Evolutionary conservation across 2,113 vertebrate genomes (phyloP).

Genomic region (Pterophyllum scalare): DNA sequence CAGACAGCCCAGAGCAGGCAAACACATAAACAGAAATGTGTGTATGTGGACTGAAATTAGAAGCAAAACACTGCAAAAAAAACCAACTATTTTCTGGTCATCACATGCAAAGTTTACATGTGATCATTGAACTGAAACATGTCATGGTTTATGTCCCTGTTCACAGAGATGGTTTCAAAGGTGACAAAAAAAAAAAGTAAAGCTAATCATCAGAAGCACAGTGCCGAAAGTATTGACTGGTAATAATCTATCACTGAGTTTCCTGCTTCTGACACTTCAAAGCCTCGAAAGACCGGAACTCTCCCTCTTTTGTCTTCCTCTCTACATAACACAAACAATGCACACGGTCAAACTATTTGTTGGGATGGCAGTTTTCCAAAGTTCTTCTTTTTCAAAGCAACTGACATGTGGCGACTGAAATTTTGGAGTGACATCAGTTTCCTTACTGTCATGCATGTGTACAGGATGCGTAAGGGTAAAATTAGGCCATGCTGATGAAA

Average conservation of each 20-base stretch:
- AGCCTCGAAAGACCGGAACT: slow-evolving; percentile 40
- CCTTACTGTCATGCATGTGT: neutral
- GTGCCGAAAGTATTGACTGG: neutral
- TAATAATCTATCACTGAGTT: slow-evolving; percentile 29
- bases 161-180: neutral
- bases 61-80: neutral
- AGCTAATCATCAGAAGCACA: slow-evolving; percentile 29
- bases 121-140: neutral
- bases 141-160: slow-evolving; percentile 1
- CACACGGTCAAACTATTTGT: neutral
- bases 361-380: neutral
- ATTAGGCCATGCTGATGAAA: slow-evolving; percentile 3
- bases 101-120: neutral
- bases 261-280: slow-evolving; percentile 51
- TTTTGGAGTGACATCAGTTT: neutral
- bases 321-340: neutral
- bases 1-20: neutral
- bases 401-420: neutral
- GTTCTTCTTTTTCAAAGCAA: neutral
- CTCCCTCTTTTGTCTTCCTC: slow-evolving; percentile 9
- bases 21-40: neutral
- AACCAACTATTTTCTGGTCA: neutral
- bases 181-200: slow-evolving; percentile 6
- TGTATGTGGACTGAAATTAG: neutral
- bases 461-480: neutral